These are phyloP conservation scores for Halictus quadricinctus DNA, from an alignment of 2,888 invertebrate genomes.

Conservation along the genomic window DNA sequence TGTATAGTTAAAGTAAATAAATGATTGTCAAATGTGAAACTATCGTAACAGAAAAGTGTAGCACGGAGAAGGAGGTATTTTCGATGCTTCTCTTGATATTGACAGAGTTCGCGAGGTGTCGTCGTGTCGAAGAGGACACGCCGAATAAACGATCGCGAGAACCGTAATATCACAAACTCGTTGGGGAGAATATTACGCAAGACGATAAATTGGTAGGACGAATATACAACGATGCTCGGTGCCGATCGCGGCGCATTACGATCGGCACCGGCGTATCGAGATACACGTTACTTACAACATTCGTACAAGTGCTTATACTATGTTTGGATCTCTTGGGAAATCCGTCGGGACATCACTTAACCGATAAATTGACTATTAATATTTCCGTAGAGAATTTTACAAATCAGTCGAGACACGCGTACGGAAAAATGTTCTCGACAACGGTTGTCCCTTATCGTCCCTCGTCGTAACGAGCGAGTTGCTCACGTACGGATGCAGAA, in stretches of 20 bases:
- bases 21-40: not conserved
- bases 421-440: conserved; percentile 60
- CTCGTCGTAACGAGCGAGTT: not conserved
- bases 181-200: conserved; percentile 72
- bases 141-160: conserved; percentile 40
- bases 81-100: conserved; percentile 46
- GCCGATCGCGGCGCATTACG: conserved; percentile 48
- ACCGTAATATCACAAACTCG: conserved; percentile 67
- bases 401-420: conserved; percentile 78
- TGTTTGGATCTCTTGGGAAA: conserved; percentile 30
- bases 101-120: conserved; percentile 23
- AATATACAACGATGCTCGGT: conserved; percentile 71
- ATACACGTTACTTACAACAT: conserved; percentile 71
- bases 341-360: conserved; percentile 59
- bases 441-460: not conserved
- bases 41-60: not conserved
- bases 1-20: not conserved
- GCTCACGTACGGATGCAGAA: not conserved
- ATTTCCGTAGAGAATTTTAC: conserved; percentile 80
- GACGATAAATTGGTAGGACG: conserved; percentile 75
- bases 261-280: conserved; percentile 59
- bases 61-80: not conserved
- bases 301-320: conserved; percentile 71
- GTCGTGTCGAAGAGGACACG: conserved; percentile 2
- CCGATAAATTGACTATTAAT: conserved; percentile 81